These are phyloP conservation scores for Ornithoptera priamus DNA, from an alignment of 2,888 invertebrate species.

Conservation along the genomic window DNA sequence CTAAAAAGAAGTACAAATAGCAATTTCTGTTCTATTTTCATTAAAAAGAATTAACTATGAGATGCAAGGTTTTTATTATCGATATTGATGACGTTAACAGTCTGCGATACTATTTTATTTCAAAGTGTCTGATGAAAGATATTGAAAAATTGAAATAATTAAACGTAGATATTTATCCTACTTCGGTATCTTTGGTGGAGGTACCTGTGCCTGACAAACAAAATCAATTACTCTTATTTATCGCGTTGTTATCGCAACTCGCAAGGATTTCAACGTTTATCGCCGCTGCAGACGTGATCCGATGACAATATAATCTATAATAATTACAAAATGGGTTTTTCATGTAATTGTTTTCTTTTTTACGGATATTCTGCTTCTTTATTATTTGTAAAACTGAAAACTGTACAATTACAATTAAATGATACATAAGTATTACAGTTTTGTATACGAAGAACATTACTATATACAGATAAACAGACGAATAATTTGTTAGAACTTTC, in stretches of 20 bases:
- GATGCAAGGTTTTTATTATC: neutral
- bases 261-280: constrained; percentile 57
- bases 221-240: constrained; percentile 37
- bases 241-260: constrained; percentile 27
- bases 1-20: no score
- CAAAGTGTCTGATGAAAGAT: no score
- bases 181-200: constrained; percentile 11
- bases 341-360: constrained; percentile 31
- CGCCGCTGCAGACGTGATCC: constrained; percentile 54
- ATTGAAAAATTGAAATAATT: neutral
- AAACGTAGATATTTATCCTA: constrained; percentile 3
- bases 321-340: constrained; percentile 37
- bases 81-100: constrained; percentile 4
- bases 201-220: constrained; percentile 26
- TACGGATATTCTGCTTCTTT: no score
- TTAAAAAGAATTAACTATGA: neutral
- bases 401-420: no score
- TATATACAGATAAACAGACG: no score
- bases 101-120: neutral
- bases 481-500: no score
- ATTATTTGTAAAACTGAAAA: no score
- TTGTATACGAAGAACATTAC: no score
- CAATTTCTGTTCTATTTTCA: no score
- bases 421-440: no score
- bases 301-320: constrained; percentile 40